phyloP scores from a whole-genome alignment of 2,797 vertebrate genomes.

The Podargus strigoides region DNA sequence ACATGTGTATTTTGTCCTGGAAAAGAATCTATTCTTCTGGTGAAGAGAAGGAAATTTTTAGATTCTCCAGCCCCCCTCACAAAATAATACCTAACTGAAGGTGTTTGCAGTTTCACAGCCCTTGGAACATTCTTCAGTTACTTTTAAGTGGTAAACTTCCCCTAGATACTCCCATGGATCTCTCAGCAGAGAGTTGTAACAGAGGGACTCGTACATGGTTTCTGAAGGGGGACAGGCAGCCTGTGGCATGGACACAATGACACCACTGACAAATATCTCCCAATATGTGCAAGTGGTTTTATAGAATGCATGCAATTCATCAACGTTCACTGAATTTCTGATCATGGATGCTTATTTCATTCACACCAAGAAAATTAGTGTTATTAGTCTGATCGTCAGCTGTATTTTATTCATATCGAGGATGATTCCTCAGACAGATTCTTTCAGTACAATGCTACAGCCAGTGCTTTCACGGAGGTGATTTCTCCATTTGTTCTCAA shows the following conservation, averaged over 20 bases:
- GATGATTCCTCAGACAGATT: not conserved
- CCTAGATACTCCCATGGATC: not conserved
- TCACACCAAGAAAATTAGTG: not conserved
- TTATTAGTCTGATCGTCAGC: not conserved
- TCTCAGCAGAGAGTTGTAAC: not conserved
- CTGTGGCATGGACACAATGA: not conserved
- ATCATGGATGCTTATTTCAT: not conserved
- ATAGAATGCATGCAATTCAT: not conserved
- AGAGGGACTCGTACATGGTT: not conserved
- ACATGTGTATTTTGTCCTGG: not conserved
- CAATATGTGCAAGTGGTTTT: not conserved
- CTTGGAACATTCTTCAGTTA: not conserved
- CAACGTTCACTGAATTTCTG: not conserved
- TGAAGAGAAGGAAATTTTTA: not conserved
- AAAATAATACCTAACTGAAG: not conserved
- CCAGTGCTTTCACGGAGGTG: not conserved
- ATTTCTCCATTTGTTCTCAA: constrained; percentile 7
- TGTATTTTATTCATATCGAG: not conserved
- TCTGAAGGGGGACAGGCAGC: not conserved
- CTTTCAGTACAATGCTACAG: not conserved
- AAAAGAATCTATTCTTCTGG: not conserved
- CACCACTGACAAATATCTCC: not conserved
- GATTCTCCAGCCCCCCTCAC: not conserved
- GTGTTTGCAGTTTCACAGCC: not conserved
- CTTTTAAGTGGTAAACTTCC: not conserved